Conservation (phyloP, 1,140 invertebrate genomes). For the Drosophila persimilis region DNA sequence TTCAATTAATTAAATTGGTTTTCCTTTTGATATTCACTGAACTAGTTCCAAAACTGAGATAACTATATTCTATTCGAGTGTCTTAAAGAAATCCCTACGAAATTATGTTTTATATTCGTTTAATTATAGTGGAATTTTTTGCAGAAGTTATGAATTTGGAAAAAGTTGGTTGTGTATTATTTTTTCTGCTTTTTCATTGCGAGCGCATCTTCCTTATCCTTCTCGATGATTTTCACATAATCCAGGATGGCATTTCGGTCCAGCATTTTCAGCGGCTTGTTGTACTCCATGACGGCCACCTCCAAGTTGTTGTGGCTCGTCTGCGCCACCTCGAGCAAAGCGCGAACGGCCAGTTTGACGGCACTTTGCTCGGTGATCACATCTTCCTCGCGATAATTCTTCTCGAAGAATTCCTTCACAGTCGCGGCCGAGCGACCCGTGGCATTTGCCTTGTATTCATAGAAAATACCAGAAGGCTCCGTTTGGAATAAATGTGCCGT, state of each 20-base stretch:
- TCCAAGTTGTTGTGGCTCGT: slow-evolving; percentile 99
- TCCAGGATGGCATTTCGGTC: slow-evolving; percentile 95
- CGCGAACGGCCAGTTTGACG: slow-evolving; percentile 96
- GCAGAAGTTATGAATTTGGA: no score
- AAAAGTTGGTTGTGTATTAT: slow-evolving; percentile 75
- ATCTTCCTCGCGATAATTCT: slow-evolving; percentile 95
- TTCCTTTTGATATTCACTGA: no score
- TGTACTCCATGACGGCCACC: slow-evolving; percentile 96
- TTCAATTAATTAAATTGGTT: no score
- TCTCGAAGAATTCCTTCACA: slow-evolving; percentile 99
- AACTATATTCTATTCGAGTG: no score
- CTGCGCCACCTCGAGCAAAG: slow-evolving; percentile 98
- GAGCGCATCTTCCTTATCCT: slow-evolving; percentile 98
- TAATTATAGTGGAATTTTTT: no score
- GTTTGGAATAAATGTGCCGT: slow-evolving; percentile 98
- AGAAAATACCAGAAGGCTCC: slow-evolving; percentile 99
- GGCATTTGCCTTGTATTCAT: slow-evolving; percentile 99
- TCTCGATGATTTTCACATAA: slow-evolving; percentile 97
- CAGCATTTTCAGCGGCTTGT: slow-evolving; percentile 93
- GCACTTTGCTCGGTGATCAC: slow-evolving; percentile 94
- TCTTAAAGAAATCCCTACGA: no score
- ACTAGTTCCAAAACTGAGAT: no score
- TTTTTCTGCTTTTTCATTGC: slow-evolving; percentile 99
- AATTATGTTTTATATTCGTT: no score
- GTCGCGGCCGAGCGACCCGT: slow-evolving; percentile 99